These are phyloP conservation scores for Typhlomys cinereus DNA, from an alignment of 2,113 vertebrate genomes.

Conservation along the genomic window DNA sequence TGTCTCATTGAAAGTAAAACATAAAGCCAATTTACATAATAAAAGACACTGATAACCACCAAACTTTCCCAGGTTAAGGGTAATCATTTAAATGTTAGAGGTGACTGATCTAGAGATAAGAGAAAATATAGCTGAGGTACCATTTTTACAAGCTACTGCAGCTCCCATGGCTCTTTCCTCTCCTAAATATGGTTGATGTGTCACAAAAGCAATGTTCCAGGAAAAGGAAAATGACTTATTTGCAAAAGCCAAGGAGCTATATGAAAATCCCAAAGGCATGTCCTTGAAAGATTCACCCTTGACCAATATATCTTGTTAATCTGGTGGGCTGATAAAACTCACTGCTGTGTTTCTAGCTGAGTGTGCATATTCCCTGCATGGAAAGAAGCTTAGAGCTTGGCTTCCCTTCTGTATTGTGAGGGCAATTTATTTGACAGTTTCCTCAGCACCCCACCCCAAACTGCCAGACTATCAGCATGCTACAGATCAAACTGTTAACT, in stretches of 20 bases:
- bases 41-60: conserved; percentile 33
- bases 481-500: conserved; percentile 48
- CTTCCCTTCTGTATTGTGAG: conserved; percentile 58
- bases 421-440: conserved; percentile 73
- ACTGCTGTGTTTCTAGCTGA: conserved; percentile 50
- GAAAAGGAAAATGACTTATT: conserved; percentile 52
- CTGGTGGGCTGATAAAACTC: neutral
- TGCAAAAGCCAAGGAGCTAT: conserved; percentile 41
- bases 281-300: conserved; percentile 64
- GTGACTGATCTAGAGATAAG: conserved; percentile 34
- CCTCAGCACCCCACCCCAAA: conserved; percentile 15
- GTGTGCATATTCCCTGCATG: conserved; percentile 36
- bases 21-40: conserved; percentile 50
- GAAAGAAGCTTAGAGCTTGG: conserved; percentile 7
- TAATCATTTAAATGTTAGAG: conserved; percentile 43
- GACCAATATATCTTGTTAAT: conserved; percentile 45
- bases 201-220: neutral
- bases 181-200: neutral
- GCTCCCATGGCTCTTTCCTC: neutral
- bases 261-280: conserved; percentile 33
- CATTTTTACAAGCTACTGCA: conserved; percentile 48
- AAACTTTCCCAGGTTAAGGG: neutral
- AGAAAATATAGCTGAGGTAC: neutral
- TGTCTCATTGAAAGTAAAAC: conserved; percentile 30
- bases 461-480: conserved; percentile 59